Evolutionary conservation across 2,113 vertebrate species (phyloP).

Genomic region (Leucoraja erinaceus): DNA sequence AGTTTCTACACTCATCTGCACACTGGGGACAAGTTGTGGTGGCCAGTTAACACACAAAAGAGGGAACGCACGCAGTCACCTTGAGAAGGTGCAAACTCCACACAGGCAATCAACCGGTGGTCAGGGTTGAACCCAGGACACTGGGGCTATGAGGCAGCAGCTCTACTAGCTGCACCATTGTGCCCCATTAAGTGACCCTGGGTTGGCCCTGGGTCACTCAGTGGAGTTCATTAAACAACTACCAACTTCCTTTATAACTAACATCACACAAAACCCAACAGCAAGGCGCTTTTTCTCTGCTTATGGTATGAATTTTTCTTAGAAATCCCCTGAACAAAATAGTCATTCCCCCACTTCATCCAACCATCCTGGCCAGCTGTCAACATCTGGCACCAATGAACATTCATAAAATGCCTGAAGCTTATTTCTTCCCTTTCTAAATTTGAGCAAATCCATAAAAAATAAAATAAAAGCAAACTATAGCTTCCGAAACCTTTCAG

Average conservation of each 20-base stretch:
- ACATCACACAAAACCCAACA: background rate
- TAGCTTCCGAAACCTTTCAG: background rate
- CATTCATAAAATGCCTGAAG: background rate
- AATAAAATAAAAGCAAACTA: background rate
- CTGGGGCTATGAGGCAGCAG: no score
- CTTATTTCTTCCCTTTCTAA: background rate
- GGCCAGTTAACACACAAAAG: no score
- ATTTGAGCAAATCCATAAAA: background rate
- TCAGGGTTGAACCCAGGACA: no score
- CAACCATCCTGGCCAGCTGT: background rate
- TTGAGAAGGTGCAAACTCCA: no score
- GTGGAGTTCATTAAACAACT: background rate
- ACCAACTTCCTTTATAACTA: background rate
- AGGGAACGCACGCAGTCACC: no score
- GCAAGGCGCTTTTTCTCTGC: background rate
- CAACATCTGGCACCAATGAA: background rate
- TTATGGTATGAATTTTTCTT: background rate
- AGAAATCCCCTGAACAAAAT: background rate
- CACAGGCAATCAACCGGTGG: no score
- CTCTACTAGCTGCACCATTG: no score
- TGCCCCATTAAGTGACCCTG: no score
- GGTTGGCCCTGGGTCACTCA: background rate
- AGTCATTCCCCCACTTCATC: background rate
- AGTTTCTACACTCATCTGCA: no score
- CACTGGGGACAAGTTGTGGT: no score